Percentiles rank a stretch among this genome's conserved stretches.
These are phyloP conservation scores for Aphrocallistes beatrix DNA, from an alignment of 37 sponge, comb jelly and placozoan species.

Conservation along the genomic window DNA sequence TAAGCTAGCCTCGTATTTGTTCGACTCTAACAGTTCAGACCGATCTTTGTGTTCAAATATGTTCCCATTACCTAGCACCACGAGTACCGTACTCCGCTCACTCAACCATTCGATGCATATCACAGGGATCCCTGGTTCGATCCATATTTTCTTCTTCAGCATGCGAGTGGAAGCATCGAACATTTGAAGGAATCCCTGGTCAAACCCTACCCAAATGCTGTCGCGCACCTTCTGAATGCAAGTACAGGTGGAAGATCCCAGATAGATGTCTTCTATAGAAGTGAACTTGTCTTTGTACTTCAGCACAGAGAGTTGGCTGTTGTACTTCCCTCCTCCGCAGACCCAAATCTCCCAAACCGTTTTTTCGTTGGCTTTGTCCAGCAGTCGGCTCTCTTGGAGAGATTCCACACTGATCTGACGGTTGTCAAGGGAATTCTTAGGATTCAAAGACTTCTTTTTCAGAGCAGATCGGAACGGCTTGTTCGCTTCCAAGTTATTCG, in stretches of 20 bases:
- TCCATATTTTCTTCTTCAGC: constrained; percentile 12
- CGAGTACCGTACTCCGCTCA: not conserved
- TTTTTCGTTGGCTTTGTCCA: not conserved
- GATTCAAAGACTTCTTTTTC: not conserved
- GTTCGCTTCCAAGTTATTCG: not conserved
- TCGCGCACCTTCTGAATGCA: constrained; percentile 28
- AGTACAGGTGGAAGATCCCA: not conserved
- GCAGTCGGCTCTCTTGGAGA: not conserved
- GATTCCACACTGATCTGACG: not conserved
- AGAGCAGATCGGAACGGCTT: not conserved
- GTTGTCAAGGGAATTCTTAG: not conserved
- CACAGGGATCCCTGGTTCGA: not conserved
- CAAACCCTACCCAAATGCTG: constrained; percentile 69
- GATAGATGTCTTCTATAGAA: not conserved
- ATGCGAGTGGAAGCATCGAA: constrained; percentile 32
- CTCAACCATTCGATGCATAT: not conserved
- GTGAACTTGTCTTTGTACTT: constrained; percentile 9
- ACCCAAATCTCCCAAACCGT: not conserved
- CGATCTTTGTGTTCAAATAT: not conserved
- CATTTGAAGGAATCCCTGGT: constrained; percentile 50
- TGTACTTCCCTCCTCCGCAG: not conserved
- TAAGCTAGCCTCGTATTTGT: not conserved
- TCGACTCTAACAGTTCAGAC: not conserved
- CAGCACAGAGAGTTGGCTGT: not conserved
- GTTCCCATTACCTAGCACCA: not conserved